Base-by-base conservation (phyloP, 2,888 invertebrate genomes). In the Pocota personata region DNA sequence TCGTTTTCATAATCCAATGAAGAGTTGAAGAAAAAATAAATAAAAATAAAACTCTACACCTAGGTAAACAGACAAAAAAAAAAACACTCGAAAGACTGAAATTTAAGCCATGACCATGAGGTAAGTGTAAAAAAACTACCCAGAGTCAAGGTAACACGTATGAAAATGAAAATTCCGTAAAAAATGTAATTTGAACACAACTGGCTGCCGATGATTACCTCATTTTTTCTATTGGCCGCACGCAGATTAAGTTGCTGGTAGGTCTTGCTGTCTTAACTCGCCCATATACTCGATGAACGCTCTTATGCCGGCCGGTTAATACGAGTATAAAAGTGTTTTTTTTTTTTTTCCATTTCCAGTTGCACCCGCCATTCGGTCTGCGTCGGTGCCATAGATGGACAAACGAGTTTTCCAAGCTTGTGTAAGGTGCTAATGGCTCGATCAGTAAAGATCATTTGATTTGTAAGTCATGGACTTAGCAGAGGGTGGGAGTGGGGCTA, bases 401-500 rank as follows among this genome's bases (percentile, higher is more conserved):
- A 84, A 76, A 84, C 84, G n/a, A 79, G 84, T 84, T 71, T 66
- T 75, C 75, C 84, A 79, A 84, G 62, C 50, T 79, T 66, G 57
- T n/a, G 14, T 43, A 12, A 50, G 37, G 69, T 77, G 72, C 19
- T 77, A 83, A 73, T 78, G 55, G 52, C 14, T 40, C 32, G 58
- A 80, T 76, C 64, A 30, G 75, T 76, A 52, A 84, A 69, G 80
- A 66, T 84, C 75, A 30, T 37, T 79, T 69, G 50, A 66, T 19
- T 66, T 52, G 27, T 52, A 62, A 64, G 62, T 12, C 21, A 37
- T 60, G 50, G 32, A 8, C 37, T 3, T 4, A 7, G 24, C 1
- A n/a, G 21, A 4, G 21, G 12, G 24, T 5, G 32, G 12, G 16
- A 37, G 3, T 14, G 21, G 12, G 14, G 10, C 8, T 35, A 19